Evolutionary conservation across 2,888 invertebrate genomes (phyloP).

Genomic region (Tanytarsus gracilentus): DNA sequence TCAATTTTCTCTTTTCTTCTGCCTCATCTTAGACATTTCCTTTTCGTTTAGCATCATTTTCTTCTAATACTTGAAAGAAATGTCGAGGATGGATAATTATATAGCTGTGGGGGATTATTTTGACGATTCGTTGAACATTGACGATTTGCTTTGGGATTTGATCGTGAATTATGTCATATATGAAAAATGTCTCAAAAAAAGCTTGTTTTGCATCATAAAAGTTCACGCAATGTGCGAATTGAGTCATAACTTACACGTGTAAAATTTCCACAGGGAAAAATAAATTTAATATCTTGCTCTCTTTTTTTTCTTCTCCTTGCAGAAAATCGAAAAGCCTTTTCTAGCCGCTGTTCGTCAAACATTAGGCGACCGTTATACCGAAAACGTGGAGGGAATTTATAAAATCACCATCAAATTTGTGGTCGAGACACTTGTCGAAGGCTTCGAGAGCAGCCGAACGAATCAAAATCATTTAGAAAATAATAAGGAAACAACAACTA

Average conservation of each 20-base stretch:
- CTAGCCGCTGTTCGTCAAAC: conserved; percentile 76
- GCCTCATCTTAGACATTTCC: too few relatives aligned
- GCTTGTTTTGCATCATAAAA: too few relatives aligned
- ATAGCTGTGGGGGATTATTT: too few relatives aligned
- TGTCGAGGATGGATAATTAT: too few relatives aligned
- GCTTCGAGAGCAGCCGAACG: conserved; percentile 48
- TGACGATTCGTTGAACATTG: too few relatives aligned
- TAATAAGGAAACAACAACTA: conserved; percentile 15
- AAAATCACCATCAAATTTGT: conserved; percentile 80
- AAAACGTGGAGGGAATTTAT: conserved; percentile 83
- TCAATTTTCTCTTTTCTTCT: too few relatives aligned
- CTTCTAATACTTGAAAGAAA: too few relatives aligned
- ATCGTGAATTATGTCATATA: too few relatives aligned
- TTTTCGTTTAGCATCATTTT: too few relatives aligned
- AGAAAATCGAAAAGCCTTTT: conserved; percentile 88
- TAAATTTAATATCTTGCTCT: conserved; percentile 24
- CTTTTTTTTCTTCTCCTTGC: conserved; percentile 39
- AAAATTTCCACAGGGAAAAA: neutral
- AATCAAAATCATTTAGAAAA: conserved; percentile 17
- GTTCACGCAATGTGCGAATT: too few relatives aligned
- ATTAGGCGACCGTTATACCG: conserved; percentile 78
- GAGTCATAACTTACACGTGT: neutral
- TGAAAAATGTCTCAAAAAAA: too few relatives aligned
- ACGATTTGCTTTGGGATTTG: too few relatives aligned
- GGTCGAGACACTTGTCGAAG: conserved; percentile 70